These are phyloP conservation scores for Potorous gilbertii DNA, from an alignment of 2,797 vertebrate genomes.

Conservation along the genomic window DNA sequence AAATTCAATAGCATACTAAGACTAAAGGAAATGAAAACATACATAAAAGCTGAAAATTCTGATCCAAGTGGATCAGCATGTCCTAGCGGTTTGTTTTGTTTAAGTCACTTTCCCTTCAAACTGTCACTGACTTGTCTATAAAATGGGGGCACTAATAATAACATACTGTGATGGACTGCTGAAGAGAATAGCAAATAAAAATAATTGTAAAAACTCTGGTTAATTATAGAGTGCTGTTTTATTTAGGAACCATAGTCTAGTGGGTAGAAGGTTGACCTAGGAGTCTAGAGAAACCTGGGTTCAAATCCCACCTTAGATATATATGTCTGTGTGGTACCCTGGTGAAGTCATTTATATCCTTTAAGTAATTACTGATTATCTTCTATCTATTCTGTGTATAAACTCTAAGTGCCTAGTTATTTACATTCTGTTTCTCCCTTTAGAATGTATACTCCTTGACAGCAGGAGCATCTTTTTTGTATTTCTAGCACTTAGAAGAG, in stretches of 20 bases:
- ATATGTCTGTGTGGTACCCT: background rate
- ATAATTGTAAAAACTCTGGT: background rate
- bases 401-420: background rate
- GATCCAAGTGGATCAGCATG: fast-evolving
- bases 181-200: background rate
- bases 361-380: background rate
- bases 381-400: background rate
- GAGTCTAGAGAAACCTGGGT: background rate
- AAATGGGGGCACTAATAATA: background rate
- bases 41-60: background rate
- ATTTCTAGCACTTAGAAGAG: background rate
- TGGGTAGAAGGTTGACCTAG: background rate
- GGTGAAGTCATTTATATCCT: background rate
- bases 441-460: background rate
- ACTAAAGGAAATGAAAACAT: background rate
- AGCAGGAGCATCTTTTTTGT: background rate
- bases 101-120: background rate
- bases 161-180: fast-evolving
- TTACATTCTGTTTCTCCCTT: background rate
- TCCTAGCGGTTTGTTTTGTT: background rate
- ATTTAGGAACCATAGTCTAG: background rate
- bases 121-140: background rate
- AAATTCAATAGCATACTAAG: background rate
- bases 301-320: background rate
- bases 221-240: background rate